Base-by-base conservation (phyloP, 2,113 vertebrate species). In the Anarrhichthys ocellatus region DNA sequence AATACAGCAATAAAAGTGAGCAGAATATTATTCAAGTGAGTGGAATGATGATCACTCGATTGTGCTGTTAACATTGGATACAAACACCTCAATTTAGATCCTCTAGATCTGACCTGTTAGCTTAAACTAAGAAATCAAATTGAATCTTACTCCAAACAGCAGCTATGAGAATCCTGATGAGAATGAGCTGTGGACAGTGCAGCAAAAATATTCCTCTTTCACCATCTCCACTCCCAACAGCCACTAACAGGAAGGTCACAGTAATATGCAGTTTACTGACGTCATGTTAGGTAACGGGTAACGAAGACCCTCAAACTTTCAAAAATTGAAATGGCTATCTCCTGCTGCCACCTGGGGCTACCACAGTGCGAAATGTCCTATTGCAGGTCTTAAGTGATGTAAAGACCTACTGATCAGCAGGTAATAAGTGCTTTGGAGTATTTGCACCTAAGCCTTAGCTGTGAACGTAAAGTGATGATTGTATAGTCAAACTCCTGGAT, bases 261-360 rank as follows among this genome's bases (percentile, higher is more conserved):
- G 69, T 36, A 71, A 74, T 80, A 18, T 73, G 76, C 69, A 0
- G 22, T 76, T 82, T 65, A 34, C 73, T 74, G 77, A 77, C 50
- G 36, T 50, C 72, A 84, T 29, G 32, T 80, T 29, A 52, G 78
- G 62, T 80, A 83, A 72, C 32, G 0, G 27, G 63, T 68, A 74
- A 88, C 65, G 73, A 80, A 78, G 76, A 80, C 75, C 68, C 81
- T 81, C 58, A 85, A 73, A 85, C 42, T 80, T 87, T 71, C 5
- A 62, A 38, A 80, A 84, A 82, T 72, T 52, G 50, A 84, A 88
- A 62, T 52, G 48, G 20, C 73, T 89, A 86, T 91, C 88, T 86
- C 36, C 66, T 22, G 68, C 73, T 72, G 24, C 36, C 90, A 89
- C 81, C 83, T 82, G 83, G 81, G 81, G 66, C 63, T 27, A 65